Evolutionary conservation across 37 sponge, comb jelly and placozoan genomes (phyloP).

Genomic region (Ianthella basta): DNA sequence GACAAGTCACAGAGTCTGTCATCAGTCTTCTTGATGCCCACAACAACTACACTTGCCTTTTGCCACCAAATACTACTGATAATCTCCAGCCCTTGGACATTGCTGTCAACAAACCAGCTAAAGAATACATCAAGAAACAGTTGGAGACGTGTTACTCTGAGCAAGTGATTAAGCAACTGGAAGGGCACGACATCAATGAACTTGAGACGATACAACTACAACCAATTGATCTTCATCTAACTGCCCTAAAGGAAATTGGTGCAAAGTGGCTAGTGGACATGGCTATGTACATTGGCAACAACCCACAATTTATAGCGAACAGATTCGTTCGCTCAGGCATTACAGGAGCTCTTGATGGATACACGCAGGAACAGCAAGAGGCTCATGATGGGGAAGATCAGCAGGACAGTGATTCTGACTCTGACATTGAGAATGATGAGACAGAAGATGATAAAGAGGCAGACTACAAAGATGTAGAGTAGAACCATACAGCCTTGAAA

Average conservation of each 20-base stretch:
- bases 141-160: conserved; percentile 30
- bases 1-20: conserved; percentile 12
- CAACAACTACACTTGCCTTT: conserved; percentile 5
- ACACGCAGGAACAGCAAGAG: too few species aligned
- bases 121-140: neutral
- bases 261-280: conserved; percentile 30
- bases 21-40: conserved; percentile 11
- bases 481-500: too few species aligned
- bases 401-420: too few species aligned
- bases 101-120: conserved; percentile 39
- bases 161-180: conserved; percentile 25
- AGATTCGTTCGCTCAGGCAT: conserved; percentile 21
- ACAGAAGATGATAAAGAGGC: too few species aligned
- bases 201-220: neutral
- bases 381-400: too few species aligned
- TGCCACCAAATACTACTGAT: conserved; percentile 42
- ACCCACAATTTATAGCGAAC: conserved; percentile 20
- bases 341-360: conserved; percentile 28
- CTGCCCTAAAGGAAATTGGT: neutral
- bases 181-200: neutral
- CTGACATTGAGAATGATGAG: too few species aligned
- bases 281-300: neutral
- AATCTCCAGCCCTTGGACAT: conserved; percentile 40
- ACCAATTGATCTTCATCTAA: neutral
- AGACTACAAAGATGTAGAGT: too few species aligned